Evolutionary conservation across 1,140 invertebrate species (phyloP), one percentile per base, ranked within the genome.

Genomic region (Drosophila santomea): DNA sequence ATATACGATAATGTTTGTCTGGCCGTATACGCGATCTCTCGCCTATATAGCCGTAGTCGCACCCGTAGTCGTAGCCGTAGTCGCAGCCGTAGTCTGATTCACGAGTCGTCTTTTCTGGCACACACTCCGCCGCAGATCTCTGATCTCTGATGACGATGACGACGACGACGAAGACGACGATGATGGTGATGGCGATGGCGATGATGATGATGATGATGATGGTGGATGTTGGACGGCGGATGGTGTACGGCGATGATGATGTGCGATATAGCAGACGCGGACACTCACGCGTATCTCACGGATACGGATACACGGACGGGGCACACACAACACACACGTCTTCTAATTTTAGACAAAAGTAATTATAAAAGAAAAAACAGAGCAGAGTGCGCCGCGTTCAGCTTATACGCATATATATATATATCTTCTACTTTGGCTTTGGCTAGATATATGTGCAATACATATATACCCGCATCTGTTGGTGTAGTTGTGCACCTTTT

Each of bases 291-390:
- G 56, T 63, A 63, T 63, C 60, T 63, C 60, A 60, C 64, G 64
- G 64, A 68, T 66, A 68, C 64, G 91, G 81, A 91, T 73, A 78
- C 77, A 61, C 66, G 71, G 56, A 61, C 66, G 32, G 50, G 50
- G 32, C 50, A 69, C 50, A 68, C 63, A 74, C 80, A 82, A 85
- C 80, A 91, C 85, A 90, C 90, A 91, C 90, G 89, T 91, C 83
- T 91, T 91, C 90, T 91, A 91, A 91, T 91, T 91, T 91, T 91
- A 91, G 90, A 91, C 90, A 91, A 91, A 89, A 89, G 90, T 91
- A 91, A 91, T 91, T 91, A 91, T 91, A 91, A 90, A 90, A 79
- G 71, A 86, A 86, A 85, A 89, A 89, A 89, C 80, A 81, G 83
- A 89, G 84, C 84, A 84, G 84, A 89, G 84, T 89, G 85, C 84